Conservation (phyloP, 2,113 vertebrate genomes). For the Pseudorectes ferrugineus region DNA sequence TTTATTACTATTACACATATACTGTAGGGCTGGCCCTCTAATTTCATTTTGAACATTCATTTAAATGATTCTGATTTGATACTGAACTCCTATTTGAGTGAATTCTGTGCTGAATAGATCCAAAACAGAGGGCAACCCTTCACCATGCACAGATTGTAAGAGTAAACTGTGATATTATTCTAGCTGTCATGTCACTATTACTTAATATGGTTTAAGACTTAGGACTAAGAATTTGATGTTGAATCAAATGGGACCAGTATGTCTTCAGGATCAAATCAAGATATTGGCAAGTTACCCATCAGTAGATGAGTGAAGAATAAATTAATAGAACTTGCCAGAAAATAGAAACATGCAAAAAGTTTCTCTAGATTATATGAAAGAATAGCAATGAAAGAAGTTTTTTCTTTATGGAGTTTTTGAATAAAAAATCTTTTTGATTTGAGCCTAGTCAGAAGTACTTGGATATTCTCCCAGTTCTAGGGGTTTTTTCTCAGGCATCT, state of each 20-base stretch:
- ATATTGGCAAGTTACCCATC: neutral
- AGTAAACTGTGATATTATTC: neutral
- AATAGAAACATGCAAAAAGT: neutral
- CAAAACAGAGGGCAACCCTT: neutral
- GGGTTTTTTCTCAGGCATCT: neutral
- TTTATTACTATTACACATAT: neutral
- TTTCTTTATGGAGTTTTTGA: neutral
- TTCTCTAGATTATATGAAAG: neutral
- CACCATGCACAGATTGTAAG: neutral
- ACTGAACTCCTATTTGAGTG: neutral
- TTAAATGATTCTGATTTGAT: neutral
- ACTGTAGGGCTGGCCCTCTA: neutral
- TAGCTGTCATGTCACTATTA: neutral
- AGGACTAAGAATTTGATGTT: neutral
- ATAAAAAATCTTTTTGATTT: neutral
- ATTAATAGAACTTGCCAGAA: neutral
- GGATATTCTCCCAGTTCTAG: neutral
- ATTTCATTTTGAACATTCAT: neutral
- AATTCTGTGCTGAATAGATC: neutral
- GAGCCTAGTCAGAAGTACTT: neutral
- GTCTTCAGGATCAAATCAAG: neutral
- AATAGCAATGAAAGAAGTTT: neutral
- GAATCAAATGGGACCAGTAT: neutral
- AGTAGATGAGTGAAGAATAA: neutral
- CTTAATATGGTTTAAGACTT: neutral